These are phyloP conservation scores for Coremacera marginata DNA, from an alignment of 2,888 invertebrate species.

Conservation along the genomic window DNA sequence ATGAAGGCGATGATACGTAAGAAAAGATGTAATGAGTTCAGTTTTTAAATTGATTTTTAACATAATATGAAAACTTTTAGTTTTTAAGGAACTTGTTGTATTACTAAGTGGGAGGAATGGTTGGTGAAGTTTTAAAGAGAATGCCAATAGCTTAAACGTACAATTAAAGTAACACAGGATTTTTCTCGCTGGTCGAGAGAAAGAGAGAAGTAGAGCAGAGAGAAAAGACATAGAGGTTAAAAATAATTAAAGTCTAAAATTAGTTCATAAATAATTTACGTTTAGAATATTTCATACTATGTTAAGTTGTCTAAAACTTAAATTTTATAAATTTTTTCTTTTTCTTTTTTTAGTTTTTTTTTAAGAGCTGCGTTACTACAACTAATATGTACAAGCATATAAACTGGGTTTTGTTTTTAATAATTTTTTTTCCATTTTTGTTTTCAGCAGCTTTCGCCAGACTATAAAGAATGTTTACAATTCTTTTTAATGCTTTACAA, in stretches of 20 bases:
- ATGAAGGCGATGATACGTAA: not conserved
- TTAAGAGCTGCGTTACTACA: not conserved
- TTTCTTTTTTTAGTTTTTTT: not conserved
- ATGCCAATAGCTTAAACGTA: slow-evolving; percentile 23
- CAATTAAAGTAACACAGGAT: not conserved
- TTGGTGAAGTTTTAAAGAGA: slow-evolving; percentile 12
- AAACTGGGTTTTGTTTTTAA: too few relatives aligned
- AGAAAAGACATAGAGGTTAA: not conserved
- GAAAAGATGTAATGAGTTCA: not conserved
- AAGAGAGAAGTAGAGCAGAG: too few relatives aligned
- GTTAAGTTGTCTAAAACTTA: not conserved
- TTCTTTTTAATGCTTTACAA: not conserved
- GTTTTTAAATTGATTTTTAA: slow-evolving; percentile 16
- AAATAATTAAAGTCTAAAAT: not conserved
- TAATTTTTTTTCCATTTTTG: too few relatives aligned
- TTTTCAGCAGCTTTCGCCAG: too few relatives aligned
- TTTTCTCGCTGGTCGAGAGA: too few relatives aligned
- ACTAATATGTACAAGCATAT: not conserved
- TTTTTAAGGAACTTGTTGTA: slow-evolving; percentile 37
- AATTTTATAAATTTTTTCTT: too few relatives aligned
- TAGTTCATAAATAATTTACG: not conserved
- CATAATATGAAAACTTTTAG: slow-evolving; percentile 29
- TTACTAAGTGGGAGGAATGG: not conserved
- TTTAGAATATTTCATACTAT: too few relatives aligned
- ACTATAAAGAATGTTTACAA: not conserved